These are phyloP conservation scores for Harpegnathos saltator DNA, from an alignment of 1,140 invertebrate genomes.

Conservation along the genomic window DNA sequence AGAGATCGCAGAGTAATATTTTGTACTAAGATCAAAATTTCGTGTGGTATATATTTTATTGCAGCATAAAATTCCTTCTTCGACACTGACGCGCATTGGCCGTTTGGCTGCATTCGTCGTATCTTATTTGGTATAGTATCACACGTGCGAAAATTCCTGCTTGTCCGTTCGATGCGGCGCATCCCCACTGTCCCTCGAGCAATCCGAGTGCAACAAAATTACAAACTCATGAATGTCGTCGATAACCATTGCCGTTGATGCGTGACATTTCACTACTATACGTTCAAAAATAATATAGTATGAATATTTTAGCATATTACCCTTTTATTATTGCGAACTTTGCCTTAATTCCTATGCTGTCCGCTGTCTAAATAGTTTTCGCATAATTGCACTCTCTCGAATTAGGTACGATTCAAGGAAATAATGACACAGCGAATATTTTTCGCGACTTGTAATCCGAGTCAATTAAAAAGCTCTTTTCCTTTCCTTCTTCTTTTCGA, in stretches of 20 bases:
- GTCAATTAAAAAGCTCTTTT: neutral
- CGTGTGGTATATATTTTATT: too few relatives aligned
- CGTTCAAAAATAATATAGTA: constrained; percentile 50
- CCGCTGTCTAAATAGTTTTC: constrained; percentile 10
- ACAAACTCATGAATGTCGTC: constrained; percentile 49
- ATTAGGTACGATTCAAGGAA: constrained; percentile 8
- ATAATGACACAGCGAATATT: neutral
- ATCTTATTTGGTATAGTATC: neutral
- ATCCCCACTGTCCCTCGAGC: constrained; percentile 18
- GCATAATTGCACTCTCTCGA: constrained; percentile 27
- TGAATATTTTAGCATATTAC: constrained; percentile 54
- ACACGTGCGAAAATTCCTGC: constrained; percentile 35
- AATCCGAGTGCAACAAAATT: constrained; percentile 57
- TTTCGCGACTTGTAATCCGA: constrained; percentile 5
- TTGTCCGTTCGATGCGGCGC: constrained; percentile 40
- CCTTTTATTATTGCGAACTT: constrained; percentile 29
- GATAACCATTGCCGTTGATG: constrained; percentile 24
- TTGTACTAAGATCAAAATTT: too few relatives aligned
- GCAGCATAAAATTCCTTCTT: neutral
- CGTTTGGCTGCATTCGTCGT: constrained; percentile 4
- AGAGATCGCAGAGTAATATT: neutral
- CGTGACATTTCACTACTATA: constrained; percentile 42
- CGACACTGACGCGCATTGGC: neutral
- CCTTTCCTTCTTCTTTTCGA: too few relatives aligned
- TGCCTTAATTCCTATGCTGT: constrained; percentile 42